A percentile compares a stretch with the other conserved stretches of the same genome.
phyloP scores from a whole-genome alignment of 2,113 vertebrate genomes.

The Macquaria australasica region DNA sequence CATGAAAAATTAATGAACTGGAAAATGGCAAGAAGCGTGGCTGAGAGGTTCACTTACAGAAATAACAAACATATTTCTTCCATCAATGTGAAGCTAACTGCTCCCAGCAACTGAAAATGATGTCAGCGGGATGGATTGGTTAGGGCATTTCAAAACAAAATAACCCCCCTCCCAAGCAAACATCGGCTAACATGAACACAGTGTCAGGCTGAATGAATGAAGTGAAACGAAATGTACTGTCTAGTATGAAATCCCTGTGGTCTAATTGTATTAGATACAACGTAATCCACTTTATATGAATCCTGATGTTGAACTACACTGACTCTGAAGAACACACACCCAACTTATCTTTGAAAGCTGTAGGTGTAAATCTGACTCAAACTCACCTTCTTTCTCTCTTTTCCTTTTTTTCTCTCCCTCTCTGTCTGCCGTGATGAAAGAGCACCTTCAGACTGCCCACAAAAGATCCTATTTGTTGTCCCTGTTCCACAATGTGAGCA shows the following conservation, averaged over 20 bases:
- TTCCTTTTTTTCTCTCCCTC: slow-evolving; percentile 11
- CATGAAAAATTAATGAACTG: not conserved
- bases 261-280: not conserved
- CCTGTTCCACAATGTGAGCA: slow-evolving; percentile 60
- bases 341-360: slow-evolving; percentile 18
- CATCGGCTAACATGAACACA: not conserved
- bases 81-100: not conserved
- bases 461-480: slow-evolving; percentile 78
- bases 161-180: not conserved
- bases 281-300: slow-evolving; percentile 13
- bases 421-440: slow-evolving; percentile 59
- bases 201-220: not conserved
- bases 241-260: slow-evolving; percentile 1
- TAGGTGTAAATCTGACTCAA: slow-evolving; percentile 27
- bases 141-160: not conserved
- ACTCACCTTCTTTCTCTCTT: not conserved
- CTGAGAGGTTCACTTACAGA: not conserved
- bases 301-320: slow-evolving; percentile 10
- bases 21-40: too few relatives aligned
- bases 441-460: slow-evolving; percentile 63
- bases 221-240: not conserved
- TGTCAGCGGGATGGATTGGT: not conserved
- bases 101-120: not conserved
- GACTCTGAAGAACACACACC: not conserved
- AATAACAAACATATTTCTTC: not conserved